These are phyloP conservation scores for Balanococcus diminutus DNA, from an alignment of 2,888 invertebrate genomes.

Conservation along the genomic window DNA sequence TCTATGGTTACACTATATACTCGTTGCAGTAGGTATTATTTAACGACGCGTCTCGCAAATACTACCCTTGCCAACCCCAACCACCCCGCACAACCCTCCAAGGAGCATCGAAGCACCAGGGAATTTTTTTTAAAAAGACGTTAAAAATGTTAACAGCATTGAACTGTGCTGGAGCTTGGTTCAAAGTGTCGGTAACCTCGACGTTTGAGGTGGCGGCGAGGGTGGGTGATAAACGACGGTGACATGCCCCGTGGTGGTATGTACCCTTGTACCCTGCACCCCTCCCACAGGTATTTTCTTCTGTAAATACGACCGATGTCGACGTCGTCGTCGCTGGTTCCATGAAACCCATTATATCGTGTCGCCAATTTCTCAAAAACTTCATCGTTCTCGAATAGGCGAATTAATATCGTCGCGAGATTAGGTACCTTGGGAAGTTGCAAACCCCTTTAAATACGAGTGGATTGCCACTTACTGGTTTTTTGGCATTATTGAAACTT, in stretches of 20 bases:
- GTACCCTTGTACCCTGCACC: background rate
- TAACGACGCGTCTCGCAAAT: slow-evolving; percentile 28
- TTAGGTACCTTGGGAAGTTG: background rate
- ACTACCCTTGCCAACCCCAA: background rate
- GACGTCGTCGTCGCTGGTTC: too few species aligned
- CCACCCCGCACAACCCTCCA: background rate
- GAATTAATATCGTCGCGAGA: background rate
- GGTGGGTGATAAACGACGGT: background rate
- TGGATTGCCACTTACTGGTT: too few species aligned
- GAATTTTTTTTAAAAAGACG: background rate
- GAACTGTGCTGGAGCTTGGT: background rate
- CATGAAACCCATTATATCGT: background rate
- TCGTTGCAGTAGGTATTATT: slow-evolving; percentile 6
- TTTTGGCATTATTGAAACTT: too few species aligned
- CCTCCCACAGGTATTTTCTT: background rate
- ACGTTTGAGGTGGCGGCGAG: background rate
- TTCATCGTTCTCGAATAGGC: background rate
- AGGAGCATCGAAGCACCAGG: background rate
- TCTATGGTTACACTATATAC: background rate
- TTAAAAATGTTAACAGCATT: background rate
- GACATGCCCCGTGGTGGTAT: background rate
- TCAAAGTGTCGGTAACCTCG: background rate
- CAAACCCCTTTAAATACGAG: background rate
- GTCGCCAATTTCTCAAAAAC: background rate
- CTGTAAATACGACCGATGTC: too few species aligned